phyloP scores from a whole-genome alignment of 2,888 invertebrate genomes.

The Coleophora flavipennella region DNA sequence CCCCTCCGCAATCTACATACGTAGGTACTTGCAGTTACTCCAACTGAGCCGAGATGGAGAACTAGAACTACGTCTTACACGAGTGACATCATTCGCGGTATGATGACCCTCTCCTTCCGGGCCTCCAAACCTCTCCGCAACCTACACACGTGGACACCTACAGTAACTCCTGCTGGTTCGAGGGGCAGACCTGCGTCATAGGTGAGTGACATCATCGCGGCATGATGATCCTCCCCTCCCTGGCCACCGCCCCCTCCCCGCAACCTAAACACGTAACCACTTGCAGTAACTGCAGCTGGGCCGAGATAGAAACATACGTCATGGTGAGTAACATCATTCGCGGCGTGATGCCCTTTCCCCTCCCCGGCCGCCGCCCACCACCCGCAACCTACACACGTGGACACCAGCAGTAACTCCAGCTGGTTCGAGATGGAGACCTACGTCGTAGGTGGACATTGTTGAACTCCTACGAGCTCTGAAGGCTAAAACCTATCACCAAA shows the following conservation, averaged over 20 bases:
- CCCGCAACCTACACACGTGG: slow-evolving; percentile 29
- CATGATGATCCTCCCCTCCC: too few relatives aligned
- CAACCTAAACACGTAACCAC: slow-evolving; percentile 44
- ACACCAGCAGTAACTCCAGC: slow-evolving; percentile 86
- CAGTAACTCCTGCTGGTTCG: too few relatives aligned
- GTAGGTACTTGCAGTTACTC: too few relatives aligned
- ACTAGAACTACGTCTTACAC: too few relatives aligned
- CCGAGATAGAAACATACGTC: slow-evolving; percentile 89
- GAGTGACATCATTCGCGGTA: too few relatives aligned
- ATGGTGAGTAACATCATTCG: slow-evolving; percentile 79
- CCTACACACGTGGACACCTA: slow-evolving; percentile 35
- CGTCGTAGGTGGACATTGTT: slow-evolving; percentile 88
- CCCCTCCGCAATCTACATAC: too few relatives aligned
- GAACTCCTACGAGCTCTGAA: too few relatives aligned
- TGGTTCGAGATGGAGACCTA: slow-evolving; percentile 94
- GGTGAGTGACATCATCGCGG: too few relatives aligned
- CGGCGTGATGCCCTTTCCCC: slow-evolving; percentile 63
- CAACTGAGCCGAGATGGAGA: too few relatives aligned
- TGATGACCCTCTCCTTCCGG: slow-evolving; percentile 61
- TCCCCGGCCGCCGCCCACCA: slow-evolving; percentile 30
- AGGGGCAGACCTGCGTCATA: too few relatives aligned
- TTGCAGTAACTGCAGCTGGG: slow-evolving; percentile 91
- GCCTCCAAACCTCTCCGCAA: slow-evolving; percentile 27
- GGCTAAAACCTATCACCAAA: too few relatives aligned
- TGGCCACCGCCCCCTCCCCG: too few relatives aligned